phyloP scores from a whole-genome alignment of 2,888 invertebrate genomes.

The Polyommatus iphigenia region DNA sequence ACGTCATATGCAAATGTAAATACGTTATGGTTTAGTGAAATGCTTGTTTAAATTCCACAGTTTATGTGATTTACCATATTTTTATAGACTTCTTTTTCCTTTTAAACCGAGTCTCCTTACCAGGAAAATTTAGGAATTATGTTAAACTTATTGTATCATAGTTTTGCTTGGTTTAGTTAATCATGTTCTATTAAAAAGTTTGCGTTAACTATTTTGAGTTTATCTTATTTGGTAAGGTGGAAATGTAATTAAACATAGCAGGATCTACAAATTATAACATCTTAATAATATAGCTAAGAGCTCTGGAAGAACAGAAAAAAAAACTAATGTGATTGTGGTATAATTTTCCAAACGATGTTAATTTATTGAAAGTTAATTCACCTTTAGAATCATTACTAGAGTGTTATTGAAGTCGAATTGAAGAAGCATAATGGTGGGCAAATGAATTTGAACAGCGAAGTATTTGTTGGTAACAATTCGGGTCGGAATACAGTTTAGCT shows the following conservation, averaged over 20 bases:
- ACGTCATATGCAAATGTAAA: conserved; percentile 15
- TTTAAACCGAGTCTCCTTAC: not conserved
- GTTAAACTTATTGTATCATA: not conserved
- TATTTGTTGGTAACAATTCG: not conserved
- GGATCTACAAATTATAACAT: no score
- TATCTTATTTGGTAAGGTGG: no score
- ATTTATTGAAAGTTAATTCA: no score
- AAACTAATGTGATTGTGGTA: no score
- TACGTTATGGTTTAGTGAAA: not conserved
- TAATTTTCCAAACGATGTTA: no score
- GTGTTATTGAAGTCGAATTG: not conserved
- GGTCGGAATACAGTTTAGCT: not conserved
- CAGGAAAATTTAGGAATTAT: not conserved
- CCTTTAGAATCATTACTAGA: not conserved
- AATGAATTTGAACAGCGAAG: not conserved
- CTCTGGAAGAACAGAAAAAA: no score
- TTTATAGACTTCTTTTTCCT: not conserved
- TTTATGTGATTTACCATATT: not conserved
- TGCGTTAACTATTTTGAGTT: no score
- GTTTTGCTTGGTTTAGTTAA: not conserved
- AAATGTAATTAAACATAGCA: no score
- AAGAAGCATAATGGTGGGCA: not conserved
- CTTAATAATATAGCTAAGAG: no score
- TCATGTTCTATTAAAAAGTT: not conserved
- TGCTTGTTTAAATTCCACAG: not conserved